Evolutionary conservation across 2,113 vertebrate genomes (phyloP).

Genomic region (Tragulus kanchil): DNA sequence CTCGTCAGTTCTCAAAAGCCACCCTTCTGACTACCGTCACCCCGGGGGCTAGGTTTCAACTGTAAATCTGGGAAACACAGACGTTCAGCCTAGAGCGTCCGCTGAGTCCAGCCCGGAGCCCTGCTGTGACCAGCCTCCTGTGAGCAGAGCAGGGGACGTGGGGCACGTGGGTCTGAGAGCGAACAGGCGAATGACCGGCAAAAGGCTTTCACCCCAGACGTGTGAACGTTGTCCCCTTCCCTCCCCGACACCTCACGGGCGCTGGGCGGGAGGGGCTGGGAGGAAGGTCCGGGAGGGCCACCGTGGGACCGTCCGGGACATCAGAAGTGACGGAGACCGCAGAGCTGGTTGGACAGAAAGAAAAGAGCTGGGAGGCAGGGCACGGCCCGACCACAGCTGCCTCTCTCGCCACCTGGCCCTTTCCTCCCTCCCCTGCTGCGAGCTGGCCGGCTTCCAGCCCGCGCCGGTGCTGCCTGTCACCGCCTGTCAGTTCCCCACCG

Average conservation of each 20-base stretch:
- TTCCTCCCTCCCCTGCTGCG: not conserved
- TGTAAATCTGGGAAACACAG: too few species aligned
- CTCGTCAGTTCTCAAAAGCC: not conserved
- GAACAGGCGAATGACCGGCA: not conserved
- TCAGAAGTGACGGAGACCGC: not conserved
- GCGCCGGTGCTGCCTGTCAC: slow-evolving; percentile 78
- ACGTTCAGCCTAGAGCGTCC: not conserved
- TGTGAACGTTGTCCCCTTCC: not conserved
- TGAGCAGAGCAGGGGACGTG: not conserved
- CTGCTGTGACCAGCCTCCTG: not conserved
- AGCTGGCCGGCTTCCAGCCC: not conserved
- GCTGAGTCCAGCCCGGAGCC: not conserved
- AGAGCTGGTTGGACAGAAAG: too few species aligned
- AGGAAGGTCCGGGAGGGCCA: not conserved
- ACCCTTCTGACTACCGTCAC: not conserved
- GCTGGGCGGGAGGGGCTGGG: too few species aligned
- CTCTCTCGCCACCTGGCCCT: not conserved
- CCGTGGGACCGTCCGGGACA: rapidly evolving
- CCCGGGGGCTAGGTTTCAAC: not conserved
- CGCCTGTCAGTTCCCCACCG: slow-evolving; percentile 74
- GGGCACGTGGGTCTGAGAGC: not conserved
- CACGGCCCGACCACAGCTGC: not conserved
- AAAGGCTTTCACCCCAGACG: not conserved
- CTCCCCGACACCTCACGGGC: too few species aligned
- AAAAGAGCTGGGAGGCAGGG: not conserved